Evolutionary conservation across 2,113 vertebrate species (phyloP), one percentile per base, ranked within the genome.

Genomic region (Hippoglossus stenolepis): DNA sequence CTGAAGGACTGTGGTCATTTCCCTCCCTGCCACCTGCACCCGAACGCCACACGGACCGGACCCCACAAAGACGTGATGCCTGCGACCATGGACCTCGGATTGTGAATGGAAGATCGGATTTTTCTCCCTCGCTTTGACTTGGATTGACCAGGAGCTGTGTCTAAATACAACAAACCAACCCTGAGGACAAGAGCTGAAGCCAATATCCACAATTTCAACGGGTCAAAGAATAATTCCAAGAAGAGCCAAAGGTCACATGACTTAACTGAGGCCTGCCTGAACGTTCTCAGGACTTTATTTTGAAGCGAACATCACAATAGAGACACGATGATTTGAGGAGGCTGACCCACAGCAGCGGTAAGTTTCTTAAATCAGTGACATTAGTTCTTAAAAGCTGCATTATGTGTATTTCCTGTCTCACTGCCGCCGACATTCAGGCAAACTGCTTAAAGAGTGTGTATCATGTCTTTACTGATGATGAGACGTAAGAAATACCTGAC

Each of bases 1-100:
- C 66, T 49, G 38, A 73, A 73, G 49, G 51, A 23, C 65, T 10
- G 69, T n/a, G 65, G 70, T 74, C 53, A 23, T 60, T 87, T 85
- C 63, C 74, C 65, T 78, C 79, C 66, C 53, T 66, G 71, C 70
- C 79, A 88, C 65, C 73, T 47, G 70, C 76, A 43, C 59, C 57
- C 28, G 3, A 6, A 62, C 17, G 7, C 17, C 59, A 47, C 69
- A 61, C 17, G 15, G 5, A 68, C 21, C 28, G 49, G 64, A 70
- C 60, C 4, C 31, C 7, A 62, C 45, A 20, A 65, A 68, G 68
- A 85, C 56, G 35, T 23, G 40, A 51, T 2, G 40, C 23, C 40
- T 64, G 31, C 24, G 28, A 81, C 47, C 0, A 3, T 2, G 3
- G 31, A 20, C 57, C 20, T 15, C 2, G 28, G 2, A 5, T 40